Base-by-base conservation (phyloP, 2,113 vertebrate genomes). In the Poecile atricapillus region DNA sequence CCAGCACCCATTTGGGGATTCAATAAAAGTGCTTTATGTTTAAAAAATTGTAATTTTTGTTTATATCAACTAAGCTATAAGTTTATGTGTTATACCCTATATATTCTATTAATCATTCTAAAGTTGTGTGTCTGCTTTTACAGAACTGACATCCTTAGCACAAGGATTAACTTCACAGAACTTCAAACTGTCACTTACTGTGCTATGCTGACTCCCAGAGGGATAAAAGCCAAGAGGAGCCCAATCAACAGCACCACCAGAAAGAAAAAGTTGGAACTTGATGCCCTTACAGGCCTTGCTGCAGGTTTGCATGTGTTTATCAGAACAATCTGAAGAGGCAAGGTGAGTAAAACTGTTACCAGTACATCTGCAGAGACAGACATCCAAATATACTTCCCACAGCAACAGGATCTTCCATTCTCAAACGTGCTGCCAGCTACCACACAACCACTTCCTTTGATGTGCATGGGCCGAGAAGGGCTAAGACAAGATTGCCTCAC, bases 211-310 rank as follows among this genome's bases (percentile, higher is more conserved):
- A 99, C 86, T 15, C 88, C 96, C 87, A 99, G 94, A 15, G 99
- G 99, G 39, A 99, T 30, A 39, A 98, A 98, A 67, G 99, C 99
- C 91, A 99, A 95, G 55, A 96, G 6, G 5, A 99, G 98, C 39
- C 99, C 99, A 11, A 99, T 99, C 97, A 99, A 93, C 95, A 99
- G 87, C 80, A 99, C 98, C 13, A 93, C 91, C 69, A 99, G 97
- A 97, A 99, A 99, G 97, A 99, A 99, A 95, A 99, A 99, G 89
- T 99, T 98, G 75, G 99, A 99, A 92, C 99, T 99, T 43, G 99
- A 99, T 2, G 99, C 99, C 91, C 99, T 98, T 97, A 99, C 97
- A 18, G 99, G 98, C 53, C 98, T 98, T 0, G 98, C 98, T 49
- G 99, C 96, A 37, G 99, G 98, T 65, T 98, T 99, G 50, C 98